phyloP scores from a whole-genome alignment of 2,888 invertebrate species.

The Ctenicera cuprea region DNA sequence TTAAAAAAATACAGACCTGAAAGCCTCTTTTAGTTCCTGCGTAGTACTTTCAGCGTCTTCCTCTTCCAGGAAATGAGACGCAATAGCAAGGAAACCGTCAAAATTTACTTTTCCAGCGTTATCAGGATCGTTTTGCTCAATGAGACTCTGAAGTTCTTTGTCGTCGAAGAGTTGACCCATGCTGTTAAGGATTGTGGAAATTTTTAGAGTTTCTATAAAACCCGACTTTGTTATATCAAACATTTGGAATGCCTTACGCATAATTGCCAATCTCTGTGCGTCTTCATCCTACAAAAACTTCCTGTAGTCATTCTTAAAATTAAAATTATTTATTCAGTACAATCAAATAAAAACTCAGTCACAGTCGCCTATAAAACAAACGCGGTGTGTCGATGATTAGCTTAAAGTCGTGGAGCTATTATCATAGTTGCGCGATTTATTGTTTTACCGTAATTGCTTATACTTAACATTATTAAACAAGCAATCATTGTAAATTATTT shows the following conservation, averaged over 20 bases:
- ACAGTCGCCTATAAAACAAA: too few species aligned
- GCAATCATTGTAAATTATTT: too few species aligned
- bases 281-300: constrained; percentile 74
- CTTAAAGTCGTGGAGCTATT: too few species aligned
- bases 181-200: constrained; percentile 94
- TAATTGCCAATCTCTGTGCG: constrained; percentile 90
- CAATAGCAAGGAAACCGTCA: constrained; percentile 94
- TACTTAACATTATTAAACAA: too few species aligned
- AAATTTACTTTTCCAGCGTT: constrained; percentile 94
- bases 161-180: constrained; percentile 97
- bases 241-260: constrained; percentile 98
- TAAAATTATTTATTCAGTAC: too few species aligned
- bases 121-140: constrained; percentile 94
- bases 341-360: too few species aligned
- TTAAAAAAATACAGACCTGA: constrained; percentile 76
- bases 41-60: constrained; percentile 97
- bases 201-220: constrained; percentile 92
- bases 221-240: constrained; percentile 95
- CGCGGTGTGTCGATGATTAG: too few species aligned
- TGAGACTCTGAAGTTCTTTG: constrained; percentile 90
- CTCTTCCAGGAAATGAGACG: constrained; percentile 95
- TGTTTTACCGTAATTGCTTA: too few species aligned
- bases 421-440: too few species aligned
- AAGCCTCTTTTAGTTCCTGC: constrained; percentile 97
- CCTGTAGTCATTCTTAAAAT: too few species aligned